These are phyloP conservation scores for Lithosia quadra DNA, from an alignment of 2,888 invertebrate species.

Conservation along the genomic window DNA sequence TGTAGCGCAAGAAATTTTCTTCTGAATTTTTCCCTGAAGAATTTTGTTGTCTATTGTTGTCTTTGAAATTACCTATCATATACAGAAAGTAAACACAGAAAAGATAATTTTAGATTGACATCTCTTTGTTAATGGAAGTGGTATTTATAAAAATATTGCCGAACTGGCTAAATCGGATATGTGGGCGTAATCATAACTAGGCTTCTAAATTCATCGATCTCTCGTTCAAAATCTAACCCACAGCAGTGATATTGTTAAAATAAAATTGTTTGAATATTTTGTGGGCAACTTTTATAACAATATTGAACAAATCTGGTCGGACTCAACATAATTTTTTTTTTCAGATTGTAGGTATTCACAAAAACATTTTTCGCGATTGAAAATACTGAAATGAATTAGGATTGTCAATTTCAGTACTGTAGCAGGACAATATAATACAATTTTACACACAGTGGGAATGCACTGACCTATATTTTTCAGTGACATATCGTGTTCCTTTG, in stretches of 20 bases:
- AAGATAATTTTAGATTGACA: neutral
- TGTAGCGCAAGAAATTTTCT: neutral
- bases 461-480: neutral
- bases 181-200: neutral
- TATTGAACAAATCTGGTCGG: too few species aligned
- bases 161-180: neutral
- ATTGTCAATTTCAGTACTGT: neutral
- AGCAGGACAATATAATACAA: neutral
- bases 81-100: neutral
- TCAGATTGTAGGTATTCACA: too few species aligned
- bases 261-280: too few species aligned
- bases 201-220: neutral
- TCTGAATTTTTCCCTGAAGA: neutral
- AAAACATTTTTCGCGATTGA: too few species aligned
- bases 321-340: too few species aligned
- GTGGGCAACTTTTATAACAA: too few species aligned
- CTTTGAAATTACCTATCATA: conserved; percentile 11
- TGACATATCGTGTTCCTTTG: neutral
- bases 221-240: too few species aligned
- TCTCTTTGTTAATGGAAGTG: neutral
- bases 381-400: neutral
- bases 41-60: neutral
- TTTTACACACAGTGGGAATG: neutral
- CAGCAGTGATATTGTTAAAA: too few species aligned
- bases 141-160: neutral